A percentile compares a stretch with the other conserved stretches of the same genome.
These are phyloP conservation scores for Cyaniris semiargus DNA, from an alignment of 2,888 invertebrate genomes.

Conservation along the genomic window DNA sequence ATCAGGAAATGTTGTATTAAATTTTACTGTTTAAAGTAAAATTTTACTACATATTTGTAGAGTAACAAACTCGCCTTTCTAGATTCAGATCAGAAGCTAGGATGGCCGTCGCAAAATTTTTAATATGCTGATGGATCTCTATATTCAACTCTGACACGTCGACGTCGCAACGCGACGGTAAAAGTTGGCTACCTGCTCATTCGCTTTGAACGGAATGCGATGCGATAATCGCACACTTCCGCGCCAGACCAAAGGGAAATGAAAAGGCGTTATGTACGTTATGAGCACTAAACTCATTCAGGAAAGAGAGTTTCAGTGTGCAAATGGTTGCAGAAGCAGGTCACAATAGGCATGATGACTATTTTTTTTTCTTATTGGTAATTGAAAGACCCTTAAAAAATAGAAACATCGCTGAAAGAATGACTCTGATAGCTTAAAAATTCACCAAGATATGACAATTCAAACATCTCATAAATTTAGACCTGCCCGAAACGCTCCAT, in stretches of 20 bases:
- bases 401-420: too few species aligned
- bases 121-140: neutral
- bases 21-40: too few species aligned
- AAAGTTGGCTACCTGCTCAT: conserved; percentile 28
- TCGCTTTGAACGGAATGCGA: conserved; percentile 15
- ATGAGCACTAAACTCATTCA: neutral
- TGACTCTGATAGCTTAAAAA: too few species aligned
- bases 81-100: too few species aligned
- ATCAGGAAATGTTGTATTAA: neutral
- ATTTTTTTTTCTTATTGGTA: too few species aligned
- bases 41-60: neutral
- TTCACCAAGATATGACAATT: too few species aligned
- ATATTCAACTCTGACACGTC: neutral
- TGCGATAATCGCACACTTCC: conserved; percentile 3
- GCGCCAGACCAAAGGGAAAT: conserved; percentile 21
- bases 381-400: too few species aligned
- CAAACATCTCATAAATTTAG: too few species aligned
- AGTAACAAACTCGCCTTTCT: neutral
- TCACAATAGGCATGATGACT: too few species aligned
- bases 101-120: neutral
- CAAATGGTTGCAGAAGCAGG: neutral
- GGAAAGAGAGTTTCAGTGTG: neutral
- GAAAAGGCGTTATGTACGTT: neutral
- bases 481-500: too few species aligned
- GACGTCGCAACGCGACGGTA: conserved; percentile 32